Conservation (phyloP, 30 jellyfish, hydroid and myxozoan species). For the Aurelia sp. region DNA sequence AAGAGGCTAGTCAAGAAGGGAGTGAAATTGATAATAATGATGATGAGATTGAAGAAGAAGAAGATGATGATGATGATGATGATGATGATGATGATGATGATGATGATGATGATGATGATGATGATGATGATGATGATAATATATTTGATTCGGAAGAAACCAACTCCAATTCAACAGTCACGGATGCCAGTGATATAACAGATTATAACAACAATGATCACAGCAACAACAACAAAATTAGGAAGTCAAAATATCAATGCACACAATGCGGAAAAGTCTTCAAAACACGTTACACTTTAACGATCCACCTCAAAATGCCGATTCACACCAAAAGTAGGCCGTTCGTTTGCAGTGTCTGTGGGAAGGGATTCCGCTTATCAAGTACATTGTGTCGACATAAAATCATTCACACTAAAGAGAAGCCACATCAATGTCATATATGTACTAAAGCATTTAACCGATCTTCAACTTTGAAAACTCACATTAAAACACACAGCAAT, state of each 20-base stretch:
- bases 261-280: slow-evolving; percentile 82
- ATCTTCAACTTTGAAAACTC: slow-evolving; percentile 95
- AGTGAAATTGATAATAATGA: not conserved
- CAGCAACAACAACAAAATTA: slow-evolving; percentile 14
- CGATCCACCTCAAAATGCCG: slow-evolving; percentile 86
- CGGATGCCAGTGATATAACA: slow-evolving; percentile 35
- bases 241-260: slow-evolving; percentile 72
- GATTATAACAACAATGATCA: slow-evolving; percentile 50
- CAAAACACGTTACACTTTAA: slow-evolving; percentile 81
- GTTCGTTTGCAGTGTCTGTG: slow-evolving; percentile 92
- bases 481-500: slow-evolving; percentile 89
- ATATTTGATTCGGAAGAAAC: slow-evolving; percentile 55
- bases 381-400: slow-evolving; percentile 98
- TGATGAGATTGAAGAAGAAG: not conserved
- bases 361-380: slow-evolving; percentile 95
- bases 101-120: slow-evolving; percentile 10
- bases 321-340: slow-evolving; percentile 89
- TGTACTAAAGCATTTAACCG: slow-evolving; percentile 97
- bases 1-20: not conserved
- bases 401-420: slow-evolving; percentile 95
- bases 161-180: slow-evolving; percentile 27
- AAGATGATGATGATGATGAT: slow-evolving; percentile 40
- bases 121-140: slow-evolving; percentile 45
- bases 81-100: slow-evolving; percentile 27
- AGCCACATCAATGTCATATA: slow-evolving; percentile 93